Conservation (phyloP, 2,888 invertebrate species). For the Watsonalla binaria region DNA sequence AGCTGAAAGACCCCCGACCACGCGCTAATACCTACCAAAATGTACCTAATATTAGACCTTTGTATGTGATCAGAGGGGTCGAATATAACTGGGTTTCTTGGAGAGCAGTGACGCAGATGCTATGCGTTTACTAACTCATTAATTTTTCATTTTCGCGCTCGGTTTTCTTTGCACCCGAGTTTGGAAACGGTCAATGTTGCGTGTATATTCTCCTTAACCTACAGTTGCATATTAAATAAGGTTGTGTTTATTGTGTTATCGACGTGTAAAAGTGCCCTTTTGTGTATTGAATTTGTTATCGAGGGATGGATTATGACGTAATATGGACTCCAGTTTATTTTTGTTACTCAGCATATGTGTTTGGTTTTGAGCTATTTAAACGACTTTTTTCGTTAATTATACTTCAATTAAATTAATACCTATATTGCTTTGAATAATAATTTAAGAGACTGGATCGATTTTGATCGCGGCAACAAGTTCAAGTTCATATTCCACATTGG, state of each 20-base stretch:
- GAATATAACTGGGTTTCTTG: constrained; percentile 28
- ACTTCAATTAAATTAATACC: no score
- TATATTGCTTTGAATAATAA: no score
- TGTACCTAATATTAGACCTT: constrained; percentile 7
- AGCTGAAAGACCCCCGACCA: constrained; percentile 28
- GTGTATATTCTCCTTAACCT: neutral
- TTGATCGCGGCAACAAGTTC: no score
- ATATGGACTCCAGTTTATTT: no score
- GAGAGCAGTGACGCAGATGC: constrained; percentile 50
- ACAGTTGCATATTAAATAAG: neutral
- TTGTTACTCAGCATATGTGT: no score
- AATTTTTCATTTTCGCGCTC: constrained; percentile 54
- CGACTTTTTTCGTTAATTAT: no score
- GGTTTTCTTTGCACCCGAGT: constrained; percentile 36
- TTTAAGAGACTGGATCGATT: no score
- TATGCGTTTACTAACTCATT: constrained; percentile 61
- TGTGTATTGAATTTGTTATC: no score
- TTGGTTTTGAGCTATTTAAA: no score
- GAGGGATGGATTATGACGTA: no score
- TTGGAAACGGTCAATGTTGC: constrained; percentile 12
- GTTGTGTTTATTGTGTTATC: neutral
- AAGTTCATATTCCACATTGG: no score
- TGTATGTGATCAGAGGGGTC: constrained; percentile 30
- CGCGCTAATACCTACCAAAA: constrained; percentile 14
- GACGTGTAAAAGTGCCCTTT: neutral